Base-by-base conservation (phyloP, 2,888 invertebrate genomes). In the Syritta pipiens region DNA sequence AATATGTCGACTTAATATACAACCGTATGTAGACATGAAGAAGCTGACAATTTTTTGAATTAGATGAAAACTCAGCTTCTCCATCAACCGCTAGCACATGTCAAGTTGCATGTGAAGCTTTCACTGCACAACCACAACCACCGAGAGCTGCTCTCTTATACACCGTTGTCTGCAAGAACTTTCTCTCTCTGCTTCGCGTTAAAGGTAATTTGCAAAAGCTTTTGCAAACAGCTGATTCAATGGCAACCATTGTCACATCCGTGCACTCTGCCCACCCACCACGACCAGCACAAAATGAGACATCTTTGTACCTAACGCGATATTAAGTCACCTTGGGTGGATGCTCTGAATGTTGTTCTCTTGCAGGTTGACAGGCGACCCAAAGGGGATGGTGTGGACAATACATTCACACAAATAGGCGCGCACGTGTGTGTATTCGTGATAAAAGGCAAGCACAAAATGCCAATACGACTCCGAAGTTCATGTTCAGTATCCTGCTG, bases 401-500 rank as follows among this genome's bases (percentile, higher is more conserved):
- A 12, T 42, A 53, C 28, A 10, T 24, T 48, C 28, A 46, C 46
- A 62, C 60, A 14, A 62, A 14, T 35, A 44, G 14, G 35, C 4
- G 0, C 10, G 10, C 35, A 35, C 19, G 63, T 40, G 37, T 46
- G 42, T 65, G 53, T 51, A 40, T 63, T 62, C 69, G 44, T 46
- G 24, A 51, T 53, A 48, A 53, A 65, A 55, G 62, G 12, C 37
- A 71, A 62, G 60, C 76, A 63, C 69, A 37, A 72, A 74, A 67
- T 74, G 67, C 67, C 67, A 72, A 55, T 74, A 74, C 74, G 74
- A 68, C 42, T 14, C 2, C 37, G 44, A 74, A 79, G 55, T 79
- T 79, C 79, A 79, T 44, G 35, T 79, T 79, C 79, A 79, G 79
- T 79, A 74, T 74, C 67, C 74, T 57, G 51, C 51, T 62, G 79